Base-by-base conservation (phyloP, 2,113 vertebrate species). In the Ciconia stormi region DNA sequence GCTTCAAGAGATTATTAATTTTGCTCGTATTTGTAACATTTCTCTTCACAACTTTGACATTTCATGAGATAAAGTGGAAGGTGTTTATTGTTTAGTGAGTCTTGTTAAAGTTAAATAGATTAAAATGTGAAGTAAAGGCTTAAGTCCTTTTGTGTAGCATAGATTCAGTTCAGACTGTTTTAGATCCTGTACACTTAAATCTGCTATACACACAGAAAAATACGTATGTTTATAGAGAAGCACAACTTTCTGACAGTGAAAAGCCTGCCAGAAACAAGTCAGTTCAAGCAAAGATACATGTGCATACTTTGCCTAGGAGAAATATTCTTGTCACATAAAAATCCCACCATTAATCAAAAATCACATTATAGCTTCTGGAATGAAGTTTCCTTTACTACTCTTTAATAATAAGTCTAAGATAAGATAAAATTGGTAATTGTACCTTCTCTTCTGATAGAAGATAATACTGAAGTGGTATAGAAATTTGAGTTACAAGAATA, bases 311-410 rank as follows among this genome's bases (percentile, higher is more conserved):
- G 97, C 97, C 97, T 97, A 95, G 94, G 80, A 98, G 97, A 98
- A 98, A 98, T 98, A 98, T 98, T 99, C 98, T 98, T 98, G 98
- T 98, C 98, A 98, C 98, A 98, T 98, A 98, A 98, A 98, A 98
- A 97, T 97, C 97, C 96, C 96, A 91, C 95, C 97, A 98, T 98
- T 98, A 98, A 98, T 99, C 98, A 98, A 98, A 98, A 98, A 98
- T 98, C 98, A 98, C 94, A 98, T 98, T 98, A 98, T 89, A 97
- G 96, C 96, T 98, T 95, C 94, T 97, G 98, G 97, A 98, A 98
- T 98, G 97, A 98, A 98, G 97, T 98, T 98, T 98, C 98, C 97
- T 98, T 98, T 98, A 98, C 98, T 97, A 98, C 94, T 98, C 88
- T 98, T 97, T 97, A 98, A 98, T 98, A 98, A 98, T 98, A 97